These are phyloP conservation scores for Echeneis naucrates DNA, from an alignment of 2,797 vertebrate genomes.

Conservation along the genomic window DNA sequence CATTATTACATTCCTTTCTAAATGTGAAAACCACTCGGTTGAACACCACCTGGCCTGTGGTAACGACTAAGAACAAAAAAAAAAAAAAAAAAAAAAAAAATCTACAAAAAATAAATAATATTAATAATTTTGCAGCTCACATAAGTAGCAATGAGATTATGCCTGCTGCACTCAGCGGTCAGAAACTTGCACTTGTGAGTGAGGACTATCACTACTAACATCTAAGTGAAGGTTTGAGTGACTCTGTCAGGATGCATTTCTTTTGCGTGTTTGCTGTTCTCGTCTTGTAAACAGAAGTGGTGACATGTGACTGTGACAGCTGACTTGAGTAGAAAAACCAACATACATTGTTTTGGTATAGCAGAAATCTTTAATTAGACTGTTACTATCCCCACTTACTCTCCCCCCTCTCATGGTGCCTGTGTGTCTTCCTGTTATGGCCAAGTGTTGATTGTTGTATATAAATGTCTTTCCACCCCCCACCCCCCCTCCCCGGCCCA, in stretches of 20 bases:
- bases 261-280: constrained; percentile 66
- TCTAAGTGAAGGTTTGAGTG: constrained; percentile 71
- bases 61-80: constrained; percentile 43
- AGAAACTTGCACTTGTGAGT: constrained; percentile 72
- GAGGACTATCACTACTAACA: constrained; percentile 71
- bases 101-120: constrained; percentile 7
- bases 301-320: constrained; percentile 75
- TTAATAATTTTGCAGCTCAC: constrained; percentile 66
- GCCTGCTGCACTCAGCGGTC: constrained; percentile 53
- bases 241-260: constrained; percentile 76
- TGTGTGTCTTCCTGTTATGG: constrained; percentile 66
- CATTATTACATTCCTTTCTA: constrained; percentile 75
- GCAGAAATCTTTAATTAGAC: constrained; percentile 79
- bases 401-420: constrained; percentile 63
- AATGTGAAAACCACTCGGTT: constrained; percentile 65
- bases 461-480: constrained; percentile 57
- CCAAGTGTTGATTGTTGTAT: constrained; percentile 70
- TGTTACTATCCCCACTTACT: constrained; percentile 73
- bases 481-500: background rate
- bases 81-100: constrained; percentile 28
- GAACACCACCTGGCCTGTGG: constrained; percentile 61
- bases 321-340: constrained; percentile 66
- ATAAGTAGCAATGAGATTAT: constrained; percentile 65
- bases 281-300: constrained; percentile 73
- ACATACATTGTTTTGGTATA: constrained; percentile 68